Conservation (phyloP, 2,888 invertebrate genomes). For the Cephus sareptanus region DNA sequence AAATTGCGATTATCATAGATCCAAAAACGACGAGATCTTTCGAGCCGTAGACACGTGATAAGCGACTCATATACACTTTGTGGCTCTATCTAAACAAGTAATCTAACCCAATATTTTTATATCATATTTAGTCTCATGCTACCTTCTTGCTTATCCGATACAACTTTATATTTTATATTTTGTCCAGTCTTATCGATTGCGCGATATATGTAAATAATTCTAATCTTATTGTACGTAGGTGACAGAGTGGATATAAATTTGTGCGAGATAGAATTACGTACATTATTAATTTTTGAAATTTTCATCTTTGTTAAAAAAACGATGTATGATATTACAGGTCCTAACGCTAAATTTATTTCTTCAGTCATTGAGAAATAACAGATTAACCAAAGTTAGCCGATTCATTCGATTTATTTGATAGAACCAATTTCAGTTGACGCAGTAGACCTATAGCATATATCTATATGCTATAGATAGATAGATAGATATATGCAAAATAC, state of each 20-base stretch:
- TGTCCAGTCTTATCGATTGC: neutral
- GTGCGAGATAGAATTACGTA: too few relatives aligned
- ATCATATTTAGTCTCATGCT: neutral
- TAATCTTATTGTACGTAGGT: neutral
- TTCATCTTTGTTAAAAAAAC: too few relatives aligned
- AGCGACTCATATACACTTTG: neutral
- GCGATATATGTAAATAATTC: neutral
- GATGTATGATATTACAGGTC: too few relatives aligned
- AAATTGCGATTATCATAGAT: neutral
- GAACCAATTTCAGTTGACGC: neutral
- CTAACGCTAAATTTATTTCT: too few relatives aligned
- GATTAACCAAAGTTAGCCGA: too few relatives aligned
- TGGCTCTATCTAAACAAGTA: neutral
- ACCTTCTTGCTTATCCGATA: neutral
- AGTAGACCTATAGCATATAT: neutral
- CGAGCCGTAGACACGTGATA: neutral
- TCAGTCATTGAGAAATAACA: too few relatives aligned
- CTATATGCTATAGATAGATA: too few relatives aligned
- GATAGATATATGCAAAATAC: neutral
- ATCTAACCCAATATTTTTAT: neutral
- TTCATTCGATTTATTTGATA: neutral
- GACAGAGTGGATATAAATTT: too few relatives aligned
- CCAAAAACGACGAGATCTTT: neutral
- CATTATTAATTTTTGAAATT: too few relatives aligned
- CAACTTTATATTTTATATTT: neutral